A percentile compares a stretch with the other conserved stretches of the same genome.
phyloP scores from a whole-genome alignment of 2,797 vertebrate species.

The Spheniscus humboldti region DNA sequence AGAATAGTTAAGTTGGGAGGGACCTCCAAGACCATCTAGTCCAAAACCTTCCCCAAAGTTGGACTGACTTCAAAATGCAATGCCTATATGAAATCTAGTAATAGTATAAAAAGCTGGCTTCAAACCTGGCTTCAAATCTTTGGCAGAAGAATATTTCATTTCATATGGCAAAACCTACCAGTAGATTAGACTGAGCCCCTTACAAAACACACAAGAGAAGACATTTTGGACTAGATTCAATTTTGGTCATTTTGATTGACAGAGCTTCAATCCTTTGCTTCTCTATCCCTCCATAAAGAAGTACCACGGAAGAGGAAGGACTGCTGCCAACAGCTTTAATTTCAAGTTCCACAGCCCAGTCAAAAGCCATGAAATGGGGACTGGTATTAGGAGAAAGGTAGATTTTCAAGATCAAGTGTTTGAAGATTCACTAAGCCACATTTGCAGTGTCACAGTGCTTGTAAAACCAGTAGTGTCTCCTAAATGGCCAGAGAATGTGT shows the following conservation, averaged over 20 bases:
- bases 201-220: not conserved
- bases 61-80: not conserved
- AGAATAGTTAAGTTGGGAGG: not conserved
- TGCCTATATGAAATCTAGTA: not conserved
- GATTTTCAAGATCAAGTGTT: conserved; percentile 31
- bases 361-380: conserved; percentile 29
- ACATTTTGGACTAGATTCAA: not conserved
- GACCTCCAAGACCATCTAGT: not conserved
- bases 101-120: not conserved
- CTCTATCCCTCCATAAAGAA: not conserved
- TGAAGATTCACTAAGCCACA: not conserved
- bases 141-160: not conserved
- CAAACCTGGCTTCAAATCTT: not conserved
- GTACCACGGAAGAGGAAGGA: not conserved
- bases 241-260: not conserved
- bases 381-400: not conserved
- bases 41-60: not conserved
- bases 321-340: not conserved
- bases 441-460: not conserved
- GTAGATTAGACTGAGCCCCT: not conserved
- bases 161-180: not conserved
- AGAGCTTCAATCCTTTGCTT: not conserved
- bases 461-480: conserved; percentile 31
- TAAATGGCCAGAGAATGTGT: conserved; percentile 19
- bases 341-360: not conserved